Evolutionary conservation across 2,888 invertebrate species (phyloP).

Genomic region (Empis stercorea): DNA sequence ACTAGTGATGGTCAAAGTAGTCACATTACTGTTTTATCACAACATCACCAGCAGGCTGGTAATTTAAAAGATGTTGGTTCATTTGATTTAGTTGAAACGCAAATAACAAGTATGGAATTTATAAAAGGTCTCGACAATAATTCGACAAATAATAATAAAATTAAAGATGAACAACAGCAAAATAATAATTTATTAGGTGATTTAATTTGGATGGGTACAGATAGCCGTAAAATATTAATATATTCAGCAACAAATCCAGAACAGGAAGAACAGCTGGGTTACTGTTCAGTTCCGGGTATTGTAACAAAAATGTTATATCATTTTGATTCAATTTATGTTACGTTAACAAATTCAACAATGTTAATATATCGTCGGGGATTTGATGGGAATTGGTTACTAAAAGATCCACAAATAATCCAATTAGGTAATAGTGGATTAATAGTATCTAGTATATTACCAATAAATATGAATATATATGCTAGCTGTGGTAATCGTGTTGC

Average conservation of each 20-base stretch:
- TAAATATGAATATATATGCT: constrained; percentile 73
- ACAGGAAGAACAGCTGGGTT: constrained; percentile 62
- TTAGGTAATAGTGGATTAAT: constrained; percentile 45
- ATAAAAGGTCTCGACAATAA: constrained; percentile 62
- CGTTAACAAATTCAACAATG: constrained; percentile 63
- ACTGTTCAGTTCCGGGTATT: constrained; percentile 53
- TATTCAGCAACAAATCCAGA: constrained; percentile 79
- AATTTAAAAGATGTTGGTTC: constrained; percentile 60
- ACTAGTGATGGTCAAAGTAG: constrained; percentile 66
- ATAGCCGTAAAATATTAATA: constrained; percentile 64
- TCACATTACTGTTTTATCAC: constrained; percentile 66
- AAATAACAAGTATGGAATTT: constrained; percentile 71
- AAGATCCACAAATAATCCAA: constrained; percentile 58
- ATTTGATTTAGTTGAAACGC: constrained; percentile 67
- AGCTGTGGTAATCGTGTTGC: constrained; percentile 76
- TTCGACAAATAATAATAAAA: constrained; percentile 25
- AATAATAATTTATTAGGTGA: constrained; percentile 38
- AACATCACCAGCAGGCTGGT: constrained; percentile 58
- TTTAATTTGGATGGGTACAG: constrained; percentile 89
- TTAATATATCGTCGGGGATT: constrained; percentile 58
- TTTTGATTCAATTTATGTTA: constrained; percentile 81
- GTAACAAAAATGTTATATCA: constrained; percentile 70
- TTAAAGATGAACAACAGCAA: constrained; percentile 29
- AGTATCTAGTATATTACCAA: constrained; percentile 68
- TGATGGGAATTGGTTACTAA: constrained; percentile 60